These are phyloP conservation scores for Rhopalosiphum nymphaeae DNA, from an alignment of 2,888 invertebrate species.

Conservation along the genomic window DNA sequence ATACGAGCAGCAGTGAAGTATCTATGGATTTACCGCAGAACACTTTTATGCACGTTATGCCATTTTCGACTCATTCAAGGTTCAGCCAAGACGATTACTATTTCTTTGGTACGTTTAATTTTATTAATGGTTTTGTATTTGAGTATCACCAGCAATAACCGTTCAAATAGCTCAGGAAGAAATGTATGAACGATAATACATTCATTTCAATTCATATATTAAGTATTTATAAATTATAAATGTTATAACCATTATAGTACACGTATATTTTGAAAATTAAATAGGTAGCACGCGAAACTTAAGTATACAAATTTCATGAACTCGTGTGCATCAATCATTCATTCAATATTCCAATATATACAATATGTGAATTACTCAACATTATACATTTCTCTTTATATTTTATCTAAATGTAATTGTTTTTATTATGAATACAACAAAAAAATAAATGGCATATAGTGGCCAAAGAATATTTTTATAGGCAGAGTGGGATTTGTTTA, in stretches of 20 bases:
- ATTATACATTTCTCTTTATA: not conserved
- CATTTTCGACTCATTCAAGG: constrained; percentile 25
- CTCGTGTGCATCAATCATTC: not conserved
- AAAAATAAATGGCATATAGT: not conserved
- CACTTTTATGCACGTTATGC: constrained; percentile 15
- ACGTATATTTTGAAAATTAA: no score
- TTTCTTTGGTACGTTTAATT: constrained; percentile 52
- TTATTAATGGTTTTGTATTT: not conserved
- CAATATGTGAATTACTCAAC: no score
- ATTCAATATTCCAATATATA: not conserved
- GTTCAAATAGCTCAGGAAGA: not conserved
- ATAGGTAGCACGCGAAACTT: not conserved
- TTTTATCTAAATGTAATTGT: not conserved
- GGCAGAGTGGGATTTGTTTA: not conserved
- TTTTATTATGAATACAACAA: not conserved
- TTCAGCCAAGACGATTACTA: constrained; percentile 62
- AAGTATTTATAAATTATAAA: not conserved
- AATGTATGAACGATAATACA: not conserved
- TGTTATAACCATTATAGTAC: not conserved
- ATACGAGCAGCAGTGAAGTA: constrained; percentile 23
- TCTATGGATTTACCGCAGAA: constrained; percentile 39
- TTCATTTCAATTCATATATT: not conserved
- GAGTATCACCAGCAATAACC: not conserved
- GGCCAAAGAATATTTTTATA: not conserved
- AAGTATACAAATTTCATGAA: not conserved